Evolutionary conservation across 2,797 vertebrate genomes (phyloP), one percentile per base, ranked within the genome.

Genomic region (Coluber constrictor): DNA sequence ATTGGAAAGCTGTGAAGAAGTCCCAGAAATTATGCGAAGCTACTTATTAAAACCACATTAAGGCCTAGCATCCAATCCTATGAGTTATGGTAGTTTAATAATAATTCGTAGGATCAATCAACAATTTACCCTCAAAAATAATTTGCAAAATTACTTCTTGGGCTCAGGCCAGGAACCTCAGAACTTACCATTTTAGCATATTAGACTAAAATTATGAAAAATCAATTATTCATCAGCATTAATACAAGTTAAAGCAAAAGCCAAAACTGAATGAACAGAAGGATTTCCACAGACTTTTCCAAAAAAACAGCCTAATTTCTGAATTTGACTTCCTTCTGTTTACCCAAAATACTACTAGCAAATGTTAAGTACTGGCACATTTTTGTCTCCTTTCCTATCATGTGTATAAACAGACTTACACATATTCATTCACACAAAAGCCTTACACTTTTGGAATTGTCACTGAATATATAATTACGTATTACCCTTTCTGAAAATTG

Each of bases 321-420:
- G 93, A 95, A 93, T 86, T 74, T 91, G 87, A 57, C 86, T 74
- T 92, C 92, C 90, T 87, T 95, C 92, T 94, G 93, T 96, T 96
- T 96, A 97, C 91, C 91, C 70, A 94, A 93, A 0, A 25, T 83
- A 92, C 89, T 96, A 94, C 88, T 47, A 94, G 95, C 91, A 95
- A 94, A 96, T 86, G 94, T 96, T 94, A 96, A 96, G 92, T 96
- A 94, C 18, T 96, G 93, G 96, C 93, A 97, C 86, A 93, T 94
- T 95, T 96, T 96, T 94, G 93, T 10, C 94, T 95, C 91, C 51
- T 92, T 94, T 96, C 97, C 93, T 94, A 93, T 16, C 3, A 29
- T 91, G 57, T 56, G 11, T 86, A 29, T 12, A 93, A 51, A 51
- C 86, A 87, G 23, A 94, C 13, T 92, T 70, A 96, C 94, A 96